These are phyloP conservation scores for Oscheius sp. DNA, from an alignment of 2,888 invertebrate genomes.

Conservation along the genomic window DNA sequence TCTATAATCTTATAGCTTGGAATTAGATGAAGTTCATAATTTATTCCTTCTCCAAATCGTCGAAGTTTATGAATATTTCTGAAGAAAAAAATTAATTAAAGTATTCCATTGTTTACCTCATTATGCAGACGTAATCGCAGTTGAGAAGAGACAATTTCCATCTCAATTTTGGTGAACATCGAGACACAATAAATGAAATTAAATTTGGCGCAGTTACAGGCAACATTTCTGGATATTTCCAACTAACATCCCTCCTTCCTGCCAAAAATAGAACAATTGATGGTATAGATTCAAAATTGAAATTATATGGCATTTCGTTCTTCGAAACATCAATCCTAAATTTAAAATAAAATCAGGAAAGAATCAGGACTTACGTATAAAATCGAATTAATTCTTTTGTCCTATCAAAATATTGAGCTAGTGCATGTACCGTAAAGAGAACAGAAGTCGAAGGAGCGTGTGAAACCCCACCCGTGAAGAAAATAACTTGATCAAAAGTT, in stretches of 20 bases:
- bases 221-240: slow-evolving; percentile 36
- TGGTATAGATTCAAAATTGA: slow-evolving; percentile 45
- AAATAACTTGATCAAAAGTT: slow-evolving; percentile 37
- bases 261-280: slow-evolving; percentile 47
- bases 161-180: slow-evolving; percentile 11
- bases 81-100: background rate
- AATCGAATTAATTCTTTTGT: slow-evolving; percentile 38
- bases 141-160: slow-evolving; percentile 8
- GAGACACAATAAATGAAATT: slow-evolving; percentile 43
- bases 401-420: slow-evolving; percentile 34
- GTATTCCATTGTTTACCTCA: background rate
- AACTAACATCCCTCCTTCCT: slow-evolving; percentile 29
- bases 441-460: slow-evolving; percentile 41
- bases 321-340: slow-evolving; percentile 46
- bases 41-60: background rate
- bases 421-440: slow-evolving; percentile 34
- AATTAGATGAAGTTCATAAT: background rate
- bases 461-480: slow-evolving; percentile 45
- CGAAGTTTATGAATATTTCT: slow-evolving; percentile 1
- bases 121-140: slow-evolving; percentile 4
- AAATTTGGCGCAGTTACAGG: slow-evolving; percentile 49
- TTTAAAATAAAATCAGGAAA: background rate
- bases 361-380: slow-evolving; percentile 35
- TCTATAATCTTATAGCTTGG: background rate
- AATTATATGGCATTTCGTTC: slow-evolving; percentile 46